Percentiles rank a stretch among this genome's conserved stretches.
phyloP scores from a whole-genome alignment of 2,797 vertebrate species.

The Leontopithecus rosalia region DNA sequence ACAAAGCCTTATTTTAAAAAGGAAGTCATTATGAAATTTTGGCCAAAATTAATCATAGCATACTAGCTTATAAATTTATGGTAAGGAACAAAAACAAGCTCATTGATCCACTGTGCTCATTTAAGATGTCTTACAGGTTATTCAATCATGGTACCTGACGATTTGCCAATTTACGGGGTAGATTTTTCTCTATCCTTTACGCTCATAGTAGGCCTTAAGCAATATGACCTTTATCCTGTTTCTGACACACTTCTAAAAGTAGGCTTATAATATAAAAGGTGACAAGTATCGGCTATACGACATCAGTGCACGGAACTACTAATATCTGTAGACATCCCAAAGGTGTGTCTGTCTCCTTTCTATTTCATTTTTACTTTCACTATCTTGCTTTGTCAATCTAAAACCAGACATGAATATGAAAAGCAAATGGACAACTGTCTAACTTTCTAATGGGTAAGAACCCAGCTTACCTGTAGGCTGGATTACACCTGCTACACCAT shows the following conservation, averaged over 20 bases:
- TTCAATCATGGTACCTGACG: slow-evolving; percentile 6
- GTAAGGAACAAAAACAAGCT: neutral
- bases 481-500: neutral
- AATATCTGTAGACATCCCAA: neutral
- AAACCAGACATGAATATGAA: neutral
- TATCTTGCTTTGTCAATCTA: neutral
- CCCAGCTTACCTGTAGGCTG: neutral
- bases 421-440: slow-evolving; percentile 23
- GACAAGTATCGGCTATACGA: neutral
- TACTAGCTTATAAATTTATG: slow-evolving; percentile 37
- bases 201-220: neutral
- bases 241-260: slow-evolving; percentile 9
- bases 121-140: neutral
- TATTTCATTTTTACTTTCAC: neutral
- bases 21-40: slow-evolving; percentile 39
- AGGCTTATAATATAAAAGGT: neutral
- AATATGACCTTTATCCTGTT: slow-evolving; percentile 23
- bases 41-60: neutral
- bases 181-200: neutral
- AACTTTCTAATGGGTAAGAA: neutral
- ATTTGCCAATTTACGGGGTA: slow-evolving; percentile 35
- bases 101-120: slow-evolving; percentile 29
- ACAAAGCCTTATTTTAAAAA: slow-evolving; percentile 27
- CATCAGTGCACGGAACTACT: neutral
- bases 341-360: neutral